Conservation (phyloP, 2,888 invertebrate species). For the Caradrina kadenii region DNA sequence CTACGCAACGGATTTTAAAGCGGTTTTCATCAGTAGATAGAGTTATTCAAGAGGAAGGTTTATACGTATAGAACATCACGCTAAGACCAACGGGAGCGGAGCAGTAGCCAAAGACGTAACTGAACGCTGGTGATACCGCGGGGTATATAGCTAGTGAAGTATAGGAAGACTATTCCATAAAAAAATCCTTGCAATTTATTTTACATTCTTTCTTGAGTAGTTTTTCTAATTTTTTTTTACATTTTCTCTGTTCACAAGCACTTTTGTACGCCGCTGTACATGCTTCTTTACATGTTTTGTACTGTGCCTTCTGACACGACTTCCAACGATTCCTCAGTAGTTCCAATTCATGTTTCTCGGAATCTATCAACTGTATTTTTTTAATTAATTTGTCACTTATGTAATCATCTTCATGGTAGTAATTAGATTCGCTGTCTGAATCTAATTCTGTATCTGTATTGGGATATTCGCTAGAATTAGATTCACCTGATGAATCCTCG, state of each 20-base stretch:
- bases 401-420: conserved; percentile 41
- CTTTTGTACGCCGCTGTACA: conserved; percentile 24
- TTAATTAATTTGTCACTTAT: background rate
- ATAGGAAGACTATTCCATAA: conserved; percentile 3
- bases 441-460: conserved; percentile 2
- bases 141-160: too few relatives aligned
- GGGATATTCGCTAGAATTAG: conserved; percentile 39
- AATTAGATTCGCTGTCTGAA: conserved; percentile 34
- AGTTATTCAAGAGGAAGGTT: too few relatives aligned
- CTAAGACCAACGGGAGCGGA: too few relatives aligned
- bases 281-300: conserved; percentile 33
- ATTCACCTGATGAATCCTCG: conserved; percentile 40
- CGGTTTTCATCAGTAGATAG: too few relatives aligned
- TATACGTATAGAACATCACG: too few relatives aligned
- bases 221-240: conserved; percentile 19
- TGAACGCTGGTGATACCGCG: too few relatives aligned
- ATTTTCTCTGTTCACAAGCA: conserved; percentile 7
- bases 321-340: conserved; percentile 36
- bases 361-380: background rate
- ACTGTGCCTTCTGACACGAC: conserved; percentile 26
- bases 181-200: conserved; percentile 62
- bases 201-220: conserved; percentile 70
- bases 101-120: too few relatives aligned
- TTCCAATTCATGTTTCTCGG: background rate
- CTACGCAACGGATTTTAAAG: too few relatives aligned